phyloP scores from a whole-genome alignment of 2,888 invertebrate genomes.

The Griposia aprilina region DNA sequence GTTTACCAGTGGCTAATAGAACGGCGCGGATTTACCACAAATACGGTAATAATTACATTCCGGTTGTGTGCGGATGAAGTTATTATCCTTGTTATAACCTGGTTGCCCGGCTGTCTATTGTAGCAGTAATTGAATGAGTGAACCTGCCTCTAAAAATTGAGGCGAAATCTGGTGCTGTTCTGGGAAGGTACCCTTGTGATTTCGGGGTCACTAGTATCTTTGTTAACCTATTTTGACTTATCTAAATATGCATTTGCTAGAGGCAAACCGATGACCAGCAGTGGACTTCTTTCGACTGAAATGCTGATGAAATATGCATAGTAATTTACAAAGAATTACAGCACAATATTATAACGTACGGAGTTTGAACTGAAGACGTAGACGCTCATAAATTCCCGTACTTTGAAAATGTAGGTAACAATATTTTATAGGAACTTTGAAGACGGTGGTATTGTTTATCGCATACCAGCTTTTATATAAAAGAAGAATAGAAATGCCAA shows the following conservation, averaged over 20 bases:
- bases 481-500: background rate
- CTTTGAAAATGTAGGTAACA: too few relatives aligned
- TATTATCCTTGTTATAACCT: slow-evolving; percentile 43
- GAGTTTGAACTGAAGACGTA: background rate
- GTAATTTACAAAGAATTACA: too few relatives aligned
- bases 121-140: slow-evolving; percentile 36
- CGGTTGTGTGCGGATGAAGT: slow-evolving; percentile 24
- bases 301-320: too few relatives aligned
- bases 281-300: too few relatives aligned
- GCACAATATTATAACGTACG: background rate
- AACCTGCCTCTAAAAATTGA: background rate
- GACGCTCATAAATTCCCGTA: background rate
- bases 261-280: too few relatives aligned
- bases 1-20: slow-evolving; percentile 65
- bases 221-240: background rate
- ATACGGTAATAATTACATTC: slow-evolving; percentile 51
- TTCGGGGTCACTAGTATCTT: background rate
- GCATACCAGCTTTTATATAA: too few relatives aligned
- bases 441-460: background rate
- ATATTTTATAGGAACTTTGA: too few relatives aligned
- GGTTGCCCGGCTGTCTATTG: slow-evolving; percentile 3
- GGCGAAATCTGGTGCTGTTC: background rate
- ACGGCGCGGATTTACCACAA: slow-evolving; percentile 33
- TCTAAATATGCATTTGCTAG: background rate
- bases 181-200: background rate